Base-by-base conservation (phyloP, 2,113 vertebrate species). In the Pomatorhinus ruficollis region DNA sequence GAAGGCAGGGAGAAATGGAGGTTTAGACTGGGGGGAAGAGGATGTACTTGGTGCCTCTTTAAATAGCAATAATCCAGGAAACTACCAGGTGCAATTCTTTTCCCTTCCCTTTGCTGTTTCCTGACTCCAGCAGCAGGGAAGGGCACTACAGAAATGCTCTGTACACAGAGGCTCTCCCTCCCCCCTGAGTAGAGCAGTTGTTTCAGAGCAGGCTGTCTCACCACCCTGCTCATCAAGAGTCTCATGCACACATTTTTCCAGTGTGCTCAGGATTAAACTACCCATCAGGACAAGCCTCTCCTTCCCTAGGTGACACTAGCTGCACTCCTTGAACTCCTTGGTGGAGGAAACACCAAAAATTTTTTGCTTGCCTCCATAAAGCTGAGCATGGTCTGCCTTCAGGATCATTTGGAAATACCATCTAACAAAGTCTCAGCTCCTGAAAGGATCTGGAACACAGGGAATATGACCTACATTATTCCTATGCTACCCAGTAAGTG, bases 31-130 rank as follows among this genome's bases (percentile, higher is more conserved):
- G 22, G 77, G 33, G 65, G 72, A 94, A 93, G 80, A 92, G 93
- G 66, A 92, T 64, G 37, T 78, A 52, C 18, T 90, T 89, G 64
- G 53, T 78, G 37, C 60, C n/a, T 96, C 83, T 94, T 95, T 83
- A 94, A 95, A 94, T 70, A 94, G 80, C 89, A 92, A 45, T 83
- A 83, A 78, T 89, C 56, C 90, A 53, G 90, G 90, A 96, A 96
- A 83, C 71, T 60, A 65, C 68, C 31, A 10, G 56, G 76, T 89
- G 66, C 60, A 64, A 68, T 95, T 90, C 35, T 86, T 94, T 57
- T 81, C 82, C 33, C 63, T 89, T 89, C 63, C 68, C 66, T 86
- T 91, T 2, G 6, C 42, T 2, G 2, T 56, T 93, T 93, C 93
- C 93, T 50, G 84, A 65, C 63, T 47, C 53, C 10, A 85, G 40